phyloP scores from a whole-genome alignment of 2,888 invertebrate genomes.

The Fragum whitleyi region DNA sequence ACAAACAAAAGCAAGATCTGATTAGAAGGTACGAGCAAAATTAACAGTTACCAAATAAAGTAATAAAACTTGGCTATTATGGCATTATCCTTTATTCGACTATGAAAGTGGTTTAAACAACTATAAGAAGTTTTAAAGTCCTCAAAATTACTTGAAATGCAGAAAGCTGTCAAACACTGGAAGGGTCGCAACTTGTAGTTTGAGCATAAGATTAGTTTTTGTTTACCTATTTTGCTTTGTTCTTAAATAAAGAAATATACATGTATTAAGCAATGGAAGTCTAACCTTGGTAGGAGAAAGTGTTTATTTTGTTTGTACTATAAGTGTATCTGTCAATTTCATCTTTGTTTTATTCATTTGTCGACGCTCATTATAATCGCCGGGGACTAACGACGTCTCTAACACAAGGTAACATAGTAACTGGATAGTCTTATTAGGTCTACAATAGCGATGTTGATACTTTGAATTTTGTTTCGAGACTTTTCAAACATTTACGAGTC shows the following conservation, averaged over 20 bases:
- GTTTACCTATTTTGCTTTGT: no score
- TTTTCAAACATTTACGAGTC: no score
- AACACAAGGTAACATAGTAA: slow-evolving; percentile 16
- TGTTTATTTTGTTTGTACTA: not conserved
- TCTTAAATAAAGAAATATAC: no score
- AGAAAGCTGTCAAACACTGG: no score
- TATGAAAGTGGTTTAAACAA: no score
- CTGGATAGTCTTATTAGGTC: slow-evolving; percentile 2
- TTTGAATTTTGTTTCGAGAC: no score
- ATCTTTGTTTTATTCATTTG: slow-evolving; percentile 24
- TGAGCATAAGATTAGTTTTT: no score
- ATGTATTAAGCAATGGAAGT: no score
- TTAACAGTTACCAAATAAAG: not conserved
- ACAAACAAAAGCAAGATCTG: slow-evolving; percentile 6
- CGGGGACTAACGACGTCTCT: not conserved
- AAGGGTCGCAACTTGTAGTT: no score
- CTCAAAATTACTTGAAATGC: no score
- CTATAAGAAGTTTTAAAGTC: no score
- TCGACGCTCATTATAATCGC: slow-evolving; percentile 4
- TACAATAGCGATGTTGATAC: not conserved
- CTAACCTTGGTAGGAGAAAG: not conserved
- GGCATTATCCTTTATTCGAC: not conserved
- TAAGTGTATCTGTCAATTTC: not conserved
- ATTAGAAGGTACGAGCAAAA: not conserved
- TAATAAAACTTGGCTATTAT: not conserved